phyloP scores from a whole-genome alignment of 2,113 vertebrate genomes.

The Melanerpes formicivorus region DNA sequence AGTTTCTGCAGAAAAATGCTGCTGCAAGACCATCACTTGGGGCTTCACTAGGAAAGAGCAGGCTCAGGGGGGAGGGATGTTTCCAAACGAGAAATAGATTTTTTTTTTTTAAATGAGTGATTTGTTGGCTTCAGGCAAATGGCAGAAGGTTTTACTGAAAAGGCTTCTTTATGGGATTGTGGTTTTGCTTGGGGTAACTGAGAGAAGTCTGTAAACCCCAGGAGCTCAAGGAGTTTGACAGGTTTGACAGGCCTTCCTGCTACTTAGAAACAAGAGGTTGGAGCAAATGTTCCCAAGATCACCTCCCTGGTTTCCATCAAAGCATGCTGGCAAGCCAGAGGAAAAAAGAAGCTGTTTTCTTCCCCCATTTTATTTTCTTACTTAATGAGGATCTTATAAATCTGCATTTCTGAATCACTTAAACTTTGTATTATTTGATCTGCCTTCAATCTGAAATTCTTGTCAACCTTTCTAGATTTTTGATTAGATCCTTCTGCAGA shows the following conservation, averaged over 20 bases:
- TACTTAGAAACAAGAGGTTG: conserved; percentile 17
- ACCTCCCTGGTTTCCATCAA: not conserved
- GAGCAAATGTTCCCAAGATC: not conserved
- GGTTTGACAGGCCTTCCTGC: conserved; percentile 34
- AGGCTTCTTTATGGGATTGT: conserved; percentile 66
- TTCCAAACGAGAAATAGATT: not conserved
- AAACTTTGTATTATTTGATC: not conserved
- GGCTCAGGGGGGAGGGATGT: not conserved
- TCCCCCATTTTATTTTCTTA: not conserved
- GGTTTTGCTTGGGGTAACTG: conserved; percentile 64
- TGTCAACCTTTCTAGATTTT: not conserved
- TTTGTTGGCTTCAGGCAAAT: conserved; percentile 62
- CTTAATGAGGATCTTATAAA: not conserved
- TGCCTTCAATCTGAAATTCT: not conserved
- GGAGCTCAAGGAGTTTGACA: conserved; percentile 57
- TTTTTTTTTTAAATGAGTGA: conserved; percentile 9
- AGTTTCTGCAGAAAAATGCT: conserved; percentile 11
- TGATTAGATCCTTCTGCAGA: not conserved
- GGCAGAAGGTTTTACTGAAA: conserved; percentile 62
- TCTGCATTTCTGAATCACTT: not conserved
- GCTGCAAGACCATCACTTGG: not conserved
- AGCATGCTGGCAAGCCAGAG: not conserved
- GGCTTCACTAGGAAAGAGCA: not conserved
- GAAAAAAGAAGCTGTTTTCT: not conserved
- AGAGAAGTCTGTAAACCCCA: conserved; percentile 63